A percentile compares a stretch with the other conserved stretches of the same genome.
Evolutionary conservation across 2,797 vertebrate genomes (phyloP).

Genomic region (Pempheris klunzingeri): DNA sequence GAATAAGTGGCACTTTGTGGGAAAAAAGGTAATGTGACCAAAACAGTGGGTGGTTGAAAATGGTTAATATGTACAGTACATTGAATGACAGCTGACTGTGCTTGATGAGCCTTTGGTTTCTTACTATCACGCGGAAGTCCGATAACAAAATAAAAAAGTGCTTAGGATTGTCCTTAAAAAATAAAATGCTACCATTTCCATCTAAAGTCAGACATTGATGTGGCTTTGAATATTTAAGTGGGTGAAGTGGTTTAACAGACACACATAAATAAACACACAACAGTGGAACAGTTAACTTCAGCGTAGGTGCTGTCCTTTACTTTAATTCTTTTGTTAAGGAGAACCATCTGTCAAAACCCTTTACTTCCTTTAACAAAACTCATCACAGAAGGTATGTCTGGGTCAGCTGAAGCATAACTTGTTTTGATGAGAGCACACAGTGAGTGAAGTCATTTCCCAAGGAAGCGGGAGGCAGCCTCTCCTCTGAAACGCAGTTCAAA

Average conservation of each 20-base stretch:
- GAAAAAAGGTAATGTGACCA: constrained; percentile 33
- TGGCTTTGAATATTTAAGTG: constrained; percentile 55
- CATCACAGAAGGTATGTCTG: constrained; percentile 48
- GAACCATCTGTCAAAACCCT: constrained; percentile 55
- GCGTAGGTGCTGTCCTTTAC: constrained; percentile 25
- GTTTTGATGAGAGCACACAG: constrained; percentile 48
- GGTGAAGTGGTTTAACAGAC: constrained; percentile 53
- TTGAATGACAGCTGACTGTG: constrained; percentile 56
- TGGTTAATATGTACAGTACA: constrained; percentile 62
- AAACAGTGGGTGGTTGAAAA: constrained; percentile 49
- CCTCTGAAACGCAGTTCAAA: constrained; percentile 44
- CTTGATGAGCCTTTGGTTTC: constrained; percentile 69
- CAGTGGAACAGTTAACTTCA: constrained; percentile 42
- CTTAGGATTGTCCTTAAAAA: constrained; percentile 74
- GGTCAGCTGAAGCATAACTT: constrained; percentile 52
- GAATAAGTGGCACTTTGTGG: constrained; percentile 69
- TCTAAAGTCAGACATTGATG: constrained; percentile 43
- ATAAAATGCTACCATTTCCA: constrained; percentile 60
- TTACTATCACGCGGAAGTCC: constrained; percentile 41
- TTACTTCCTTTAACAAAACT: constrained; percentile 46
- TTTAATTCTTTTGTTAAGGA: constrained; percentile 44
- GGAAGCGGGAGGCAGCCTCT: constrained; percentile 46
- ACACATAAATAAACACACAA: constrained; percentile 70
- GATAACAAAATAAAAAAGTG: constrained; percentile 72
- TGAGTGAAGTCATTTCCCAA: constrained; percentile 57